phyloP scores from a whole-genome alignment of 2,797 vertebrate genomes.

The Poeciliopsis gracilis region DNA sequence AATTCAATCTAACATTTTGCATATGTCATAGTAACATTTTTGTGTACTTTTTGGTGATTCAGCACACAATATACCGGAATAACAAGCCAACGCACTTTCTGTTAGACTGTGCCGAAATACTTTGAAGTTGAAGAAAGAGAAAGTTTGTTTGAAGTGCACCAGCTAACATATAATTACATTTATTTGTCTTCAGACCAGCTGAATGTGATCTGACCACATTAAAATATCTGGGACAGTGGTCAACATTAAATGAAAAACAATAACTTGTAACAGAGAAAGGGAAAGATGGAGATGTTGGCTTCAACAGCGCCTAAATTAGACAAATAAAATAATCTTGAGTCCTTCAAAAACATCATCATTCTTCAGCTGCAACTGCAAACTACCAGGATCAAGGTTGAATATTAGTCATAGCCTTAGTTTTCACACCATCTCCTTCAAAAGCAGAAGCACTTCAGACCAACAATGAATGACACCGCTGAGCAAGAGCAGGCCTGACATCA shows the following conservation, averaged over 20 bases:
- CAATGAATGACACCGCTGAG: slow-evolving; percentile 18
- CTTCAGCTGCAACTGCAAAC: not conserved
- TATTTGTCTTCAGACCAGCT: not conserved
- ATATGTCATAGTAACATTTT: not conserved
- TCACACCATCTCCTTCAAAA: slow-evolving; percentile 22
- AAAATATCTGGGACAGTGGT: not conserved
- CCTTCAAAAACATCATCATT: not conserved
- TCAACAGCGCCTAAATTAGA: not conserved
- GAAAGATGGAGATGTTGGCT: not conserved
- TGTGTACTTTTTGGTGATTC: not conserved
- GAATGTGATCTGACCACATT: not conserved
- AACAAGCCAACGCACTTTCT: not conserved
- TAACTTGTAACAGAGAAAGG: not conserved
- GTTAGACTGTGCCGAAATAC: not conserved
- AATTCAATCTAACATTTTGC: not conserved
- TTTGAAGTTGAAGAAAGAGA: not conserved
- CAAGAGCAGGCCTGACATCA: slow-evolving; percentile 36
- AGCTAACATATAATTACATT: not conserved
- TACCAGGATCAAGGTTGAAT: slow-evolving; percentile 24
- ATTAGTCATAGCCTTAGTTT: slow-evolving; percentile 24
- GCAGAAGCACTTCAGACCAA: slow-evolving; percentile 42
- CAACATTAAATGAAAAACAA: not conserved
- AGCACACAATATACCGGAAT: not conserved
- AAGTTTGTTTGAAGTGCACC: not conserved
- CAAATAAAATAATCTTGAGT: not conserved